Conservation (phyloP, 2,113 vertebrate species). For the Solenodon paradoxus region DNA sequence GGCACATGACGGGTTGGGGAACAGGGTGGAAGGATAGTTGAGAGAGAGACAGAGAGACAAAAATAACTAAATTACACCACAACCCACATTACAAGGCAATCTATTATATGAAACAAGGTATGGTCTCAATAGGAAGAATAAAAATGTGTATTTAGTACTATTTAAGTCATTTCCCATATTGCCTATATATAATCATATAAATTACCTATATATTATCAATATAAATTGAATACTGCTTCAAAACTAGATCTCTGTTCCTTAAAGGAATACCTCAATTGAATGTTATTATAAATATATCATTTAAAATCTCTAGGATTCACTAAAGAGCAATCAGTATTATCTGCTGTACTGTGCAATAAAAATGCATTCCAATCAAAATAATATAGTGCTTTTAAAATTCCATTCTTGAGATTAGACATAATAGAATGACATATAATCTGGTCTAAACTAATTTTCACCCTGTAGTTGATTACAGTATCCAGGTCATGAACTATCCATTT, state of each 20-base stretch:
- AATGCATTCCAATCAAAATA: background rate
- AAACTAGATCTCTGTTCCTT: background rate
- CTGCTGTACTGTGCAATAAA: background rate
- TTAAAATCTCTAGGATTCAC: background rate
- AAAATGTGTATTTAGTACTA: background rate
- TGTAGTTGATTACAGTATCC: background rate
- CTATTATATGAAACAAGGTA: background rate
- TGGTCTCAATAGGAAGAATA: background rate
- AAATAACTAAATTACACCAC: background rate
- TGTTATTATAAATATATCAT: background rate
- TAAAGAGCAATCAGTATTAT: background rate
- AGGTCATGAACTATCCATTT: background rate
- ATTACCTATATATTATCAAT: too few species aligned
- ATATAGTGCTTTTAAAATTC: background rate
- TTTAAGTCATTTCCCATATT: constrained; percentile 6
- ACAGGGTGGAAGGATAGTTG: too few species aligned
- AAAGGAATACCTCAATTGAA: background rate
- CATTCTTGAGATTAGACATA: background rate
- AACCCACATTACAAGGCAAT: background rate
- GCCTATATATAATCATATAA: background rate
- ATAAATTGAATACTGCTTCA: background rate
- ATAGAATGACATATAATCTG: background rate
- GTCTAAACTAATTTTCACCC: background rate
- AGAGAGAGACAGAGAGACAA: too few species aligned
- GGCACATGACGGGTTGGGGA: too few species aligned